Conservation (phyloP, 2,888 invertebrate species). For the Scrobipalpa atriplicella region DNA sequence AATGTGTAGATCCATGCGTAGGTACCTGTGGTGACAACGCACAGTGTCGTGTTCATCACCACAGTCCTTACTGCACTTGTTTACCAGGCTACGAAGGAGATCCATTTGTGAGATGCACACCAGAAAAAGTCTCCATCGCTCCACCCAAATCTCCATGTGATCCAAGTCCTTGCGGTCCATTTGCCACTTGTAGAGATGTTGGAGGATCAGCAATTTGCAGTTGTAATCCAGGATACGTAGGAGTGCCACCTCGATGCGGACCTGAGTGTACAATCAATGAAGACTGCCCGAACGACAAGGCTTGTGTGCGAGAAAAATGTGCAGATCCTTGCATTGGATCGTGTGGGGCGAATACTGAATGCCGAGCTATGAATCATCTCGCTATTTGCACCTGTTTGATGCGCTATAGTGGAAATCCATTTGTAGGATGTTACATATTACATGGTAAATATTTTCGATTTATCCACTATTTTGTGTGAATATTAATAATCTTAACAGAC, state of each 20-base stretch:
- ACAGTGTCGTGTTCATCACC: conserved; percentile 86
- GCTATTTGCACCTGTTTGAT: conserved; percentile 88
- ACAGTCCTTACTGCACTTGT: conserved; percentile 89
- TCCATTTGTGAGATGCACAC: conserved; percentile 84
- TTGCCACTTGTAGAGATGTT: conserved; percentile 83
- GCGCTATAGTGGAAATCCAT: conserved; percentile 89
- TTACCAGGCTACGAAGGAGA: conserved; percentile 88
- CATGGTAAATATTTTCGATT: conserved; percentile 50
- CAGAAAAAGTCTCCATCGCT: conserved; percentile 78
- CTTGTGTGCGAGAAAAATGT: conserved; percentile 90
- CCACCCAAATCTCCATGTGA: conserved; percentile 79
- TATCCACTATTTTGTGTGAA: too few relatives aligned
- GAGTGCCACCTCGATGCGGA: conserved; percentile 87
- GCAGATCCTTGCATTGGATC: conserved; percentile 87
- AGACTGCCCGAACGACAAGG: conserved; percentile 88
- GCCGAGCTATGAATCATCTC: conserved; percentile 88
- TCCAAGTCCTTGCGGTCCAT: conserved; percentile 88
- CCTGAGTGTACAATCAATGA: conserved; percentile 90
- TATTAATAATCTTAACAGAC: background rate
- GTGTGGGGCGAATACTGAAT: conserved; percentile 87
- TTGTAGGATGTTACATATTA: conserved; percentile 74
- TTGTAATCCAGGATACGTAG: conserved; percentile 85
- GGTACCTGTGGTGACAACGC: conserved; percentile 88
- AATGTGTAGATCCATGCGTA: conserved; percentile 91
- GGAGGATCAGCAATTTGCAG: conserved; percentile 82